Evolutionary conservation across 1,140 invertebrate species (phyloP).

Genomic region (Drosophila littoralis): DNA sequence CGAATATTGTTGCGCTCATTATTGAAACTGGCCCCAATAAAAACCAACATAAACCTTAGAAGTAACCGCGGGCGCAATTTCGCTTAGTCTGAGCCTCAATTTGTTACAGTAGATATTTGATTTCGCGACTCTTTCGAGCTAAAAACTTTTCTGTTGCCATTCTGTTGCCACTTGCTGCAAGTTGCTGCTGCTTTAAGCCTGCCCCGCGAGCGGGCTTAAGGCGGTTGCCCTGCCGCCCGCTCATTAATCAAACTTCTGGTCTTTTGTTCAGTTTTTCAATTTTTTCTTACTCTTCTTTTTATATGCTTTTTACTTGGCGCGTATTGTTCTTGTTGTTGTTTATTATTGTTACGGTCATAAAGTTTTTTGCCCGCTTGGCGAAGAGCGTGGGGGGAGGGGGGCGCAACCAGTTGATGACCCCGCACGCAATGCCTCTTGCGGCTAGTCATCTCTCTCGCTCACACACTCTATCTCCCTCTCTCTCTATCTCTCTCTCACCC

Average conservation of each 20-base stretch:
- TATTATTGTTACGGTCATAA: constrained; percentile 69
- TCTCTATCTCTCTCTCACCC: constrained; percentile 17
- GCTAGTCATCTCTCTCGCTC: constrained; percentile 2
- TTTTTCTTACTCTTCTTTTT: constrained; percentile 32
- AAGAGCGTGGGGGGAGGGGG: constrained; percentile 9
- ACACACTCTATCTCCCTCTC: constrained; percentile 6
- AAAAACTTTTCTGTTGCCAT: constrained; percentile 17
- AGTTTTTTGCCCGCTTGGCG: constrained; percentile 33
- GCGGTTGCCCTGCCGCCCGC: constrained; percentile 45
- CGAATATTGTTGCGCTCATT: constrained; percentile 26
- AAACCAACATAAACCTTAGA: constrained; percentile 15
- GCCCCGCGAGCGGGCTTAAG: constrained; percentile 3
- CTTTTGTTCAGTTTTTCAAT: constrained; percentile 68
- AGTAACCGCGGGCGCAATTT: constrained; percentile 9
- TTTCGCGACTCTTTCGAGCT: constrained; percentile 1
- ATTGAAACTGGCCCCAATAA: constrained; percentile 24
- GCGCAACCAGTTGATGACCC: constrained; percentile 67
- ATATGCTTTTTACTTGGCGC: constrained; percentile 39
- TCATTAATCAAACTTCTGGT: constrained; percentile 76
- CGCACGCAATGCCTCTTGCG: constrained; percentile 53
- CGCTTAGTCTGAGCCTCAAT: constrained; percentile 10
- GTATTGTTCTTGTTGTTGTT: constrained; percentile 66
- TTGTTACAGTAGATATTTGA: constrained; percentile 19
- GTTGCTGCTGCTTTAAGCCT: constrained; percentile 11
- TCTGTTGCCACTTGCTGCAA: constrained; percentile 8